Base-by-base conservation (phyloP, 2,888 invertebrate species). In the Cremastinae sp. region DNA sequence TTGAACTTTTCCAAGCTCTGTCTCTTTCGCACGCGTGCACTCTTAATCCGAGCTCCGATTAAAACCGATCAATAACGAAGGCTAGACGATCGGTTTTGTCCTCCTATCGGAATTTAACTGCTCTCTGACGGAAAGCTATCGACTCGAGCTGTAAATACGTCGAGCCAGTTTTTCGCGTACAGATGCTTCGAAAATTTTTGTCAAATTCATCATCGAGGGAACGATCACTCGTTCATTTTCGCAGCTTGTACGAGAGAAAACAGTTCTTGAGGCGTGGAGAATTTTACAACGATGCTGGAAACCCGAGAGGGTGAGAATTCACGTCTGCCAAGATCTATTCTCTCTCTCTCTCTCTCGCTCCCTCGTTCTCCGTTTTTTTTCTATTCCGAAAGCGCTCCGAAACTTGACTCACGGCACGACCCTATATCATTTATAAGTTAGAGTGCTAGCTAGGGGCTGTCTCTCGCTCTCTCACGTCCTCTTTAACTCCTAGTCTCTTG, bases 381-480 rank as follows among this genome's bases (percentile, higher is more conserved):
- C 54, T 53, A 51, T 8, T 1, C 51, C 53, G 34, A 69, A 76
- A 69, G 41, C 65, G 28, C 53, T 51, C 36, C 59, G 65, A 71
- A 76, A 71, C 79, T 70, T 70, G 75, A 74, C 68, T 78, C 76
- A 78, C 73, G 78, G 70, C 51, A 66, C 45, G 69, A 69, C 80
- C 78, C 70, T 81, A 75, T 81, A 81, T 84, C 82, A 82, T 83
- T 83, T 82, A 84, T 81, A 83, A 85, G 80, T 82, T 80, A 71
- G 75, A 79, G 56, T 71, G 72, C 77, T 61, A 38, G 65, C 59
- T 64, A 51, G 45, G 54, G 22, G 34, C 65, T n/a, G 38, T 59
- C 51, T 61, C 61, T 54, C 38, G 62, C 62, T 34, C 28, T 22
- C 36, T 56, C 59, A n/a, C 34, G 49, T 58, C 51, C 68, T 41